These are phyloP conservation scores for Dolichallabes microphthalmus DNA, from an alignment of 2,113 vertebrate species.

Conservation along the genomic window DNA sequence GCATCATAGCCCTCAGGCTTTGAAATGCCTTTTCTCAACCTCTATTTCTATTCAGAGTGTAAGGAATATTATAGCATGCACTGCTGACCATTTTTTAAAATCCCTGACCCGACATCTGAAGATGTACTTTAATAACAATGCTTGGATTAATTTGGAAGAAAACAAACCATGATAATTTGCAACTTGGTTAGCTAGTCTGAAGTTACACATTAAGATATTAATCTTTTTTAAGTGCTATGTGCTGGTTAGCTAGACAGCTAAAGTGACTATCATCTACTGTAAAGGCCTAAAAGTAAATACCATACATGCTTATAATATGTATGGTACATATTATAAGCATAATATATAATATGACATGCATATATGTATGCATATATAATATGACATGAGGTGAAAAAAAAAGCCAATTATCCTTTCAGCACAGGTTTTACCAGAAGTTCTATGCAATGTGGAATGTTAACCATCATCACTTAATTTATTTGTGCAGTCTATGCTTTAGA, in stretches of 20 bases:
- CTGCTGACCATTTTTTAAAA: conserved; percentile 49
- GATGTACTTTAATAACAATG: background rate
- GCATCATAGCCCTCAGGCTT: conserved; percentile 57
- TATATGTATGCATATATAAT: too few species aligned
- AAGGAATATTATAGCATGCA: conserved; percentile 44
- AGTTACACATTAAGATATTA: conserved; percentile 7
- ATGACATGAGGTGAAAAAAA: background rate
- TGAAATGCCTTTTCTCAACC: conserved; percentile 46
- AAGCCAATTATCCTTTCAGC: background rate
- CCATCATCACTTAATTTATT: background rate
- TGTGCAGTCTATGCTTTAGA: background rate
- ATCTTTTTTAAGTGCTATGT: background rate
- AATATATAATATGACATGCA: too few species aligned
- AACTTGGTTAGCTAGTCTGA: background rate
- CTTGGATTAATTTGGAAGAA: background rate
- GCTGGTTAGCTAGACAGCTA: background rate
- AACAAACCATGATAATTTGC: background rate
- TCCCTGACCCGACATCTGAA: conserved; percentile 56
- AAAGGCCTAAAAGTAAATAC: background rate
- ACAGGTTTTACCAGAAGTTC: background rate
- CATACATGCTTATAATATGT: too few species aligned
- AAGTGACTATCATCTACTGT: background rate
- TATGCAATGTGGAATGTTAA: background rate
- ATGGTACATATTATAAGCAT: too few species aligned
- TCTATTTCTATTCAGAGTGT: conserved; percentile 54